Base-by-base conservation (phyloP, 1,140 invertebrate genomes). In the Aradophagus sp. region DNA sequence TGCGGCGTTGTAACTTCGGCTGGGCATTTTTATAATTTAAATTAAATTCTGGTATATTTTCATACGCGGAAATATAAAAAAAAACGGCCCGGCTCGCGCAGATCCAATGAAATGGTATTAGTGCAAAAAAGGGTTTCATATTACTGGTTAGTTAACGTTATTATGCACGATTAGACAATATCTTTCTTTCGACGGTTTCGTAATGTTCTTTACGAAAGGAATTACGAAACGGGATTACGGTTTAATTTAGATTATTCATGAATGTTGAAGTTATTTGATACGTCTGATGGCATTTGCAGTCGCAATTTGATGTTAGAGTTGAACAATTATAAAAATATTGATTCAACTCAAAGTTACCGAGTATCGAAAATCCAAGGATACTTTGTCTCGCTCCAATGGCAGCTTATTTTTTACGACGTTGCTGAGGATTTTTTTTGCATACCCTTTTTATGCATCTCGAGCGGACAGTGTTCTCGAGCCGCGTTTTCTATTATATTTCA, bases 401-500 rank as follows among this genome's bases (percentile, higher is more conserved):
- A 45, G 8, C 29, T 62, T 45, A 61, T 42, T 48, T 50, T 62
- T 11, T 26, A 17, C 45, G 29, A 35, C 31, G 36, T 50, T 26
- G 31, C 39, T 31, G 3, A n/a, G n/a, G n/a, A n/a, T n/a, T n/a
- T n/a, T n/a, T n/a, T n/a, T n/a, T n/a, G n/a, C n/a, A n/a, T 7
- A 34, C 31, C 16, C 62, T 63, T 70, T 56, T 62, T 70, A 58
- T 58, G 36, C 58, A 52, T 32, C 35, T 29, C 38, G 38, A 56
- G 31, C 27, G n/a, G 15, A 12, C 26, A 20, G 8, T 5, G 6
- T 2, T 23, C 11, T 13, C 5, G 7, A 27, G 2, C 12, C 5
- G 14, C 11, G 15, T 36, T 63, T 62, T 56, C 52, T 45, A 70
- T 63, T 70, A 70, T 56, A 59, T 70, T 63, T 70, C 53, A 58